phyloP scores from a whole-genome alignment of 1,140 invertebrate genomes.

The Danaus melanippus region DNA sequence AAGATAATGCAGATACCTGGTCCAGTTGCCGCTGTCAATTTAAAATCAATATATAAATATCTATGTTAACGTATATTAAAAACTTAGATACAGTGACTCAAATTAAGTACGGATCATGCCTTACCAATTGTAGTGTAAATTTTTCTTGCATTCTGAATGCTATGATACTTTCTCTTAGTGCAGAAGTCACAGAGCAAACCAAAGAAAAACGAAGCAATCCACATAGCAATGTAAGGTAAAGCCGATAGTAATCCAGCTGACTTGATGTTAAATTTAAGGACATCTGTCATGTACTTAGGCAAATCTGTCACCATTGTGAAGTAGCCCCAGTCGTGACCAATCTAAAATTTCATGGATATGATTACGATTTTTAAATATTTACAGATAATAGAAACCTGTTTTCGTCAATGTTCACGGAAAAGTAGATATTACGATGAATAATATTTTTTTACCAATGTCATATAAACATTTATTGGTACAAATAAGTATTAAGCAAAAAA shows the following conservation, averaged over 20 bases:
- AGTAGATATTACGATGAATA: too few relatives aligned
- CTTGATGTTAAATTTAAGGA: conserved; percentile 87
- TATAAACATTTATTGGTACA: too few relatives aligned
- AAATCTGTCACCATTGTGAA: conserved; percentile 94
- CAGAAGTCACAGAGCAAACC: conserved; percentile 80
- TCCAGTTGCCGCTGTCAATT: conserved; percentile 77
- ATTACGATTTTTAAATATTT: too few relatives aligned
- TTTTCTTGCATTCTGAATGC: conserved; percentile 77
- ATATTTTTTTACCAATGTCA: too few relatives aligned
- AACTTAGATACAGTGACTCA: too few relatives aligned
- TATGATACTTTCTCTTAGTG: conserved; percentile 73
- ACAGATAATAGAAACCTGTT: too few relatives aligned
- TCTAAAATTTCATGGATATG: conserved; percentile 29
- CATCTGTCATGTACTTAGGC: conserved; percentile 93
- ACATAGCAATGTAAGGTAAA: conserved; percentile 82
- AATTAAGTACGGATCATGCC: conserved; percentile 2
- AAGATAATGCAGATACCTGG: conserved; percentile 74
- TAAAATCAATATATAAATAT: too few relatives aligned
- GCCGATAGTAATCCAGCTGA: conserved; percentile 79
- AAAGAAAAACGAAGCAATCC: conserved; percentile 78
- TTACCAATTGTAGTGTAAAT: conserved; percentile 82
- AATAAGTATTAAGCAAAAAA: too few relatives aligned
- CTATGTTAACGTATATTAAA: too few relatives aligned
- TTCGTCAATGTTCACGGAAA: too few relatives aligned
- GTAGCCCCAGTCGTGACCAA: conserved; percentile 94